These are phyloP conservation scores for Empis livida DNA, from an alignment of 2,888 invertebrate genomes.

Conservation along the genomic window DNA sequence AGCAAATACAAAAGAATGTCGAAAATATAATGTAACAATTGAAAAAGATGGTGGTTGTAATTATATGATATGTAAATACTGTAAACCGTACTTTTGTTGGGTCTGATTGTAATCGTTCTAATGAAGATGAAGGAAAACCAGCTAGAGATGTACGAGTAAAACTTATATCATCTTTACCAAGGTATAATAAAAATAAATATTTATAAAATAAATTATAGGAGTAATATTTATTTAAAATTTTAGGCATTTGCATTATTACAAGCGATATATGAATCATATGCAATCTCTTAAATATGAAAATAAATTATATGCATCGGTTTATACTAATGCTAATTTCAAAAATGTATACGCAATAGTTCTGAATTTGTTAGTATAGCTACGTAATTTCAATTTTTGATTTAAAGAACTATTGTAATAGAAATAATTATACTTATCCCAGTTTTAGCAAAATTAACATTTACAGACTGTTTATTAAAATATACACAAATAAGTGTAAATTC, in stretches of 20 bases:
- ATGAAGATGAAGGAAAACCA: constrained; percentile 92
- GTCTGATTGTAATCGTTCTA: constrained; percentile 97
- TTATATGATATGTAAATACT: constrained; percentile 97
- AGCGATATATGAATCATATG: constrained; percentile 99
- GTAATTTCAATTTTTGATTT: too few relatives aligned
- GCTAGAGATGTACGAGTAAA: constrained; percentile 93
- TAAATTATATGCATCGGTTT: constrained; percentile 89
- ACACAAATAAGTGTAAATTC: too few relatives aligned
- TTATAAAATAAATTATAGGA: neutral
- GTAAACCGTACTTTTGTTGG: constrained; percentile 98
- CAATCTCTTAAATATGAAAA: constrained; percentile 95
- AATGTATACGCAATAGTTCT: too few relatives aligned
- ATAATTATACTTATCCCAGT: too few relatives aligned
- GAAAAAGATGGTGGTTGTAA: constrained; percentile 98
- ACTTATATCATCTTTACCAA: constrained; percentile 84
- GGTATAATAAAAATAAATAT: constrained; percentile 49
- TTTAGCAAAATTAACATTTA: too few relatives aligned
- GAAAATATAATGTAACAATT: constrained; percentile 93
- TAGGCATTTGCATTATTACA: constrained; percentile 96
- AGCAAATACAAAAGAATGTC: constrained; percentile 98
- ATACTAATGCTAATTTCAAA: too few relatives aligned
- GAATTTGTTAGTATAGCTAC: too few relatives aligned
- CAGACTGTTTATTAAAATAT: too few relatives aligned
- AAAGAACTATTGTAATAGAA: too few relatives aligned
- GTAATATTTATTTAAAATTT: neutral